Base-by-base conservation (phyloP, 2,113 vertebrate genomes). In the Nettapus auritus region DNA sequence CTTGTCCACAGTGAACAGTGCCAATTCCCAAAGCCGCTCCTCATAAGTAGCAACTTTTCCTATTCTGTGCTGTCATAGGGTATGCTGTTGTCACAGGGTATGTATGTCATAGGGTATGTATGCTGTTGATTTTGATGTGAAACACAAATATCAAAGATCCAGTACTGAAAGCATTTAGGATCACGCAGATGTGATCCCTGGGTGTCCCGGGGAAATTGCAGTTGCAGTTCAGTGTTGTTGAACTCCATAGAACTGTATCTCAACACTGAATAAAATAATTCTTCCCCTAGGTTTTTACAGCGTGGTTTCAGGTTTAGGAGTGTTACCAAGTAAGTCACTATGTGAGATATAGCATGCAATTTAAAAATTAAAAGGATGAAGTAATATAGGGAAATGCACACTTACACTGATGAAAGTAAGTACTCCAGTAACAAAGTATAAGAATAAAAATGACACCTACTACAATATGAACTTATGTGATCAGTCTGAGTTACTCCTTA, bases 141-240 rank as follows among this genome's bases (percentile, higher is more conserved):
- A 52, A 12, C 22, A 9, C 19, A 50, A 82, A 31, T 42, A 26
- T 2, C 1, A 3, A 56, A 75, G 56, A 9, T 68, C 12, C 10
- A 14, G 1, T 28, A 3, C 0, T 23, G 34, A 87, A 46, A 88
- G n/a, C 11, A 12, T 56, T 33, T 64, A 56, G 42, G 74, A 23
- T 68, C 12, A 6, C 19, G 21, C 23, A 69, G 1, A 44, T n/a
- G 11, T 1, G 6, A n/a, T 57, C 28, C 19, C 31, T 0, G 5
- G 36, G 36, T 14, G 31, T 87, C 13, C 68, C 29, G 59, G 25
- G 70, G 50, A 87, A 44, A 57, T 44, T 75, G 13, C 23, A 18
- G 42, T 31, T 81, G 46, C 60, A 40, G 0, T 48, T 85, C 36
- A 38, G 40, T 18, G 8, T 12, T 62, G 57, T 10, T 40, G 55